Conservation (phyloP, 2,888 invertebrate genomes). For the Hypolimnas misippus region DNA sequence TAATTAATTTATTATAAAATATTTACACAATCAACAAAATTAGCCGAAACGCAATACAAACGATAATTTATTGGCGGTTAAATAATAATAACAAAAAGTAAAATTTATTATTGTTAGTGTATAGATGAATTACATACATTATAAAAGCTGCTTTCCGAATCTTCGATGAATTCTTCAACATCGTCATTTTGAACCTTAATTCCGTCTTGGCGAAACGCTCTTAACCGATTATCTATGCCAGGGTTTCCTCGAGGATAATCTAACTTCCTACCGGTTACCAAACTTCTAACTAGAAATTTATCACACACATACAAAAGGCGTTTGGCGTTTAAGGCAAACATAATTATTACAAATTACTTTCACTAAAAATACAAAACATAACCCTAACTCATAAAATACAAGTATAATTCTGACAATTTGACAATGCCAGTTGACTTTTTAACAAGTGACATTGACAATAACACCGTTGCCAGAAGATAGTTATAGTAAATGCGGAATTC, state of each 20-base stretch:
- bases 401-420: not conserved
- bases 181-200: constrained; percentile 60
- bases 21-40: too few species aligned
- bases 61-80: too few species aligned
- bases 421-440: too few species aligned
- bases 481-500: too few species aligned
- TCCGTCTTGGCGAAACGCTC: constrained; percentile 62
- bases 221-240: constrained; percentile 63
- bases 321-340: constrained; percentile 61
- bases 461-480: too few species aligned
- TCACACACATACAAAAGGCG: constrained; percentile 60
- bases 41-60: too few species aligned
- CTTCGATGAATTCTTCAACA: constrained; percentile 69
- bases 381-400: not conserved
- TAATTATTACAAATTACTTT: constrained; percentile 38
- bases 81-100: too few species aligned
- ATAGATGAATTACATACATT: too few species aligned
- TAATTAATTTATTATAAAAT: too few species aligned
- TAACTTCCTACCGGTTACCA: constrained; percentile 54
- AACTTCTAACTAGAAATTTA: constrained; percentile 60
- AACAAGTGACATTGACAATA: not conserved
- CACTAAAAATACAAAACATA: not conserved
- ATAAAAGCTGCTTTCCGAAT: constrained; percentile 71
- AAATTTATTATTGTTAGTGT: too few species aligned
- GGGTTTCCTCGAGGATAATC: constrained; percentile 59